Conservation (phyloP, 2,797 vertebrate species). For the Chelidonichthys spinosus region DNA sequence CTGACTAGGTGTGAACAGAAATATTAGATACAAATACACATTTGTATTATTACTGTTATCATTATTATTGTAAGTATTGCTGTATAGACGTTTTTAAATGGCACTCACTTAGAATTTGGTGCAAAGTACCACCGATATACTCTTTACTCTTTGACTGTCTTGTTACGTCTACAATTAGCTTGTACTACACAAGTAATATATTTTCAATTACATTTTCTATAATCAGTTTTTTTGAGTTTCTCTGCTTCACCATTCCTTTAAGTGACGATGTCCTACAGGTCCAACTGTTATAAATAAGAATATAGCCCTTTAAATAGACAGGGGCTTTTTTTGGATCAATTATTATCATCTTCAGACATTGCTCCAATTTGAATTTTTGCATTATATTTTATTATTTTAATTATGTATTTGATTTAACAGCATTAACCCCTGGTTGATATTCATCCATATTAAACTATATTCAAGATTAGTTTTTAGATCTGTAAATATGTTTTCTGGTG, state of each 20-base stretch:
- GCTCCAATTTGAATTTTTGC: neutral
- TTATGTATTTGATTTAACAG: neutral
- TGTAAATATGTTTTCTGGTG: neutral
- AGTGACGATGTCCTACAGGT: neutral
- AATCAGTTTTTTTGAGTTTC: neutral
- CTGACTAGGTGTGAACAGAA: neutral
- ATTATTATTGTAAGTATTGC: neutral
- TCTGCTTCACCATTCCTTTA: neutral
- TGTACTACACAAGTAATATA: no score
- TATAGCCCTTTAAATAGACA: neutral
- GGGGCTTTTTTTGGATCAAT: no score
- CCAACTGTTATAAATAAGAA: neutral
- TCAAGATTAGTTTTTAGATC: neutral
- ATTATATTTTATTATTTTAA: neutral
- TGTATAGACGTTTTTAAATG: no score
- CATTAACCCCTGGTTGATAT: neutral
- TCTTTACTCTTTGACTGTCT: no score
- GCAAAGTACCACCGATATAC: no score
- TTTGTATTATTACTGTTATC: no score
- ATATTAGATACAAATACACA: neutral
- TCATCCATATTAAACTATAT: slow-evolving; percentile 8
- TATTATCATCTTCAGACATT: neutral
- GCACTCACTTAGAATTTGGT: no score
- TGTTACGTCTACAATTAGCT: no score
- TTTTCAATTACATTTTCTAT: neutral